Evolutionary conservation across 2,113 vertebrate genomes (phyloP), one percentile per base, ranked within the genome.

Genomic region (Protobothrops mucrosquamatus): DNA sequence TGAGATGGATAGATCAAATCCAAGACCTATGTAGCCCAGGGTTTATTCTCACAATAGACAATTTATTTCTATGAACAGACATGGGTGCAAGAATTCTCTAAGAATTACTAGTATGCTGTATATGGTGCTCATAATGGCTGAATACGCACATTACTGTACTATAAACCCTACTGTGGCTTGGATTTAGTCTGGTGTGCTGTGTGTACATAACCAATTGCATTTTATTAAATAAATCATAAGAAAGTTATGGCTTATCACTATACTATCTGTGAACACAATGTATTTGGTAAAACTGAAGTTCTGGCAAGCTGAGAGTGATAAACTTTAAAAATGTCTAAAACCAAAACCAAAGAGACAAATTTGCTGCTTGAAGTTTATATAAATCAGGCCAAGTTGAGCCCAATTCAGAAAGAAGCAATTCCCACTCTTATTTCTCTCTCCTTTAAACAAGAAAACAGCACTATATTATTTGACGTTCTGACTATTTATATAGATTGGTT

Each of bases 1-100:
- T 94, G 96, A 74, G 94, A 92, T 64, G 93, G 93, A 91, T 92
- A 43, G 74, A 43, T 81, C 74, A 81, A 81, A 81, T 43, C 74
- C 74, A 81, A 81, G 34, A 81, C 43, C n/a, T 74, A 74, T 34
- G 7, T 39, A 81, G 34, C 6, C 6, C 34, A 39, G 34, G 15
- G 20, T 81, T 81, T 81, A 43, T 43, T 81, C 34, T 20, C n/a
- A 22, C 18, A 81, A 81, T 43, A 81, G 34, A 81, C 7, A 81
- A 81, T 43, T 81, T 74, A 74, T 74, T 74, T 81, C 34, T 22
- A 43, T 43, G 34, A 18, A 43, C n/a, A 43, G 34, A 43, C 34
- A 22, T 1, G 34, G 34, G 20, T 39, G 18, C 34, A 81, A 4
- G 18, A 43, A 43, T 43, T 43, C 1, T 81, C 34, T 81, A 22